Conservation (phyloP, 1,140 invertebrate genomes). For the Octopus sinensis region DNA sequence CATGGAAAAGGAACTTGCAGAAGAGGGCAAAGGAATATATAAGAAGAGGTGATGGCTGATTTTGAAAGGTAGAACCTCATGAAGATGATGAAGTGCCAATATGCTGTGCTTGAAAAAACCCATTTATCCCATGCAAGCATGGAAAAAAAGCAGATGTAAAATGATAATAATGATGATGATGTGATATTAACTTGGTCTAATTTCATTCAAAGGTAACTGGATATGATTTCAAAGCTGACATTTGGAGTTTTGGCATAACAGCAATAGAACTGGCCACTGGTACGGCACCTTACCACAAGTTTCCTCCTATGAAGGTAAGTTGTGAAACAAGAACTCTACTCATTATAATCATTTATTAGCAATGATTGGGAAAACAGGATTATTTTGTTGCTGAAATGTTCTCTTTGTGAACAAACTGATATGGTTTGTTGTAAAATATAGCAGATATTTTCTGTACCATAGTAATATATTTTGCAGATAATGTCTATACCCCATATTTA, state of each 20-base stretch:
- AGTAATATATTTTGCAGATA: too few species aligned
- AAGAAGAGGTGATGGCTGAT: too few species aligned
- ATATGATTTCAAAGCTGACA: conserved; percentile 99
- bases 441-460: not conserved
- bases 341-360: not conserved
- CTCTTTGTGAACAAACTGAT: not conserved
- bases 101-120: not conserved
- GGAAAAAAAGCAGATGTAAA: too few species aligned
- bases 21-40: too few species aligned
- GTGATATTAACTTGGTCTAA: too few species aligned
- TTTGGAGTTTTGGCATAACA: conserved; percentile 99
- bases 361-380: too few species aligned
- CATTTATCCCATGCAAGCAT: too few species aligned
- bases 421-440: conserved; percentile 8
- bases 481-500: too few species aligned
- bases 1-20: too few species aligned
- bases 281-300: conserved; percentile 97
- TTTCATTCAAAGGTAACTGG: conserved; percentile 73
- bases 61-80: too few species aligned
- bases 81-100: not conserved
- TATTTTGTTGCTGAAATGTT: not conserved
- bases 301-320: conserved; percentile 93
- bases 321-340: not conserved
- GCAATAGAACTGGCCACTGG: conserved; percentile 98
- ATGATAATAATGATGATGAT: too few species aligned